Evolutionary conservation across 2,797 vertebrate species (phyloP).

Genomic region (Falco naumanni): DNA sequence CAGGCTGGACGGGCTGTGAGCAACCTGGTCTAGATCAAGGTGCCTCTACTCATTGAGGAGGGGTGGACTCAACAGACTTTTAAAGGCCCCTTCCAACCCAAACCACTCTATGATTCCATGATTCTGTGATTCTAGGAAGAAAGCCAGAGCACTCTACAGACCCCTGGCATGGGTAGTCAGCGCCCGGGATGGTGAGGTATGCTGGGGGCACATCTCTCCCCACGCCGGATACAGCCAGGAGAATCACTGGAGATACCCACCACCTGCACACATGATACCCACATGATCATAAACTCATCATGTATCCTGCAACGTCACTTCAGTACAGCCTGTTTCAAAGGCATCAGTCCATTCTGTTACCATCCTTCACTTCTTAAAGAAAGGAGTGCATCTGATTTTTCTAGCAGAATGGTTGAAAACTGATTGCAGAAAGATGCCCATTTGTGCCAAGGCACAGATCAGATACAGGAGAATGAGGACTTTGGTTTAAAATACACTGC

Average conservation of each 20-base stretch:
- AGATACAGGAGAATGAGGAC: neutral
- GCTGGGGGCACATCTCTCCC: neutral
- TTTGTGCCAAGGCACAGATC: neutral
- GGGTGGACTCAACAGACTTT: neutral
- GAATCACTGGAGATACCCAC: neutral
- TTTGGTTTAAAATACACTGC: neutral
- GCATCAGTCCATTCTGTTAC: neutral
- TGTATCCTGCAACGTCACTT: accelerated
- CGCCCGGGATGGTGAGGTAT: neutral
- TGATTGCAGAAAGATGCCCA: neutral
- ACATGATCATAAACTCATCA: neutral
- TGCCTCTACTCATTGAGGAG: neutral
- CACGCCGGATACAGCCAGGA: neutral
- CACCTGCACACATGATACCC: too few species aligned
- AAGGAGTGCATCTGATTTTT: neutral
- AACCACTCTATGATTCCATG: neutral
- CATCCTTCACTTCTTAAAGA: neutral
- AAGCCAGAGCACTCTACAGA: neutral
- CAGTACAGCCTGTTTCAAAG: neutral
- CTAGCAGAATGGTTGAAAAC: neutral
- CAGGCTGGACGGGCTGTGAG: neutral
- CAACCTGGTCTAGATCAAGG: neutral
- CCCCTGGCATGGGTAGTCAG: neutral
- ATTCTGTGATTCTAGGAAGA: neutral
- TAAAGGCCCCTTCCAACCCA: neutral